These are phyloP conservation scores for Mustelus asterias DNA, from an alignment of 2,113 vertebrate genomes.

Conservation along the genomic window DNA sequence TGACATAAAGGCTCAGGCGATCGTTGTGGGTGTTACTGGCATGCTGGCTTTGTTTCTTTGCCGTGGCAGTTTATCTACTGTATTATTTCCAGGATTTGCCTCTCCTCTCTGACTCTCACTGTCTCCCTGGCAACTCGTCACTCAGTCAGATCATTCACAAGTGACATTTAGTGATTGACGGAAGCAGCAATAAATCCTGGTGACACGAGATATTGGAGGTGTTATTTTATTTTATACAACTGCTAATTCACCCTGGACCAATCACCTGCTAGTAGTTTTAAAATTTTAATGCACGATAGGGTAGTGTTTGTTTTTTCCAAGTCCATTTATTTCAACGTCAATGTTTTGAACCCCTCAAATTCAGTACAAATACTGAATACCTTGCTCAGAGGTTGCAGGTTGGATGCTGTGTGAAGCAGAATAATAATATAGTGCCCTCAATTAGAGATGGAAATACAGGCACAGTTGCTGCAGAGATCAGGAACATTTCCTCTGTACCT, in stretches of 20 bases:
- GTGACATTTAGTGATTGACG: not conserved
- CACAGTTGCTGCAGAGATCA: not conserved
- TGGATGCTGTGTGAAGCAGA: not conserved
- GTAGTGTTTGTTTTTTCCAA: not conserved
- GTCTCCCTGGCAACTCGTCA: not conserved
- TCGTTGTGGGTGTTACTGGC: not conserved
- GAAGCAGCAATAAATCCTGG: not conserved
- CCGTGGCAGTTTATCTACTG: not conserved
- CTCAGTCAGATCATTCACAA: not conserved
- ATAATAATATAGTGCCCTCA: not conserved
- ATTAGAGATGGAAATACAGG: not conserved
- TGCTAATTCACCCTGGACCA: not conserved
- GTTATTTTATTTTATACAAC: not conserved
- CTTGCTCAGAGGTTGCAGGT: not conserved
- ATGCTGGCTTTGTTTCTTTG: not conserved
- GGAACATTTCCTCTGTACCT: not conserved
- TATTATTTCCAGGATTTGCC: not conserved
- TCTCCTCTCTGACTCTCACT: not conserved
- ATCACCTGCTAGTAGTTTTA: not conserved
- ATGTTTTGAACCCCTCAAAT: not conserved
- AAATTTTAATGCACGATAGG: not conserved
- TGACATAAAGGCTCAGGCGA: not conserved
- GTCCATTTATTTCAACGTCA: not conserved
- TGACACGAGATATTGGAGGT: not conserved
- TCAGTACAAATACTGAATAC: no score